Conservation (phyloP, 2,113 vertebrate genomes). For the Hypanus sabinus region DNA sequence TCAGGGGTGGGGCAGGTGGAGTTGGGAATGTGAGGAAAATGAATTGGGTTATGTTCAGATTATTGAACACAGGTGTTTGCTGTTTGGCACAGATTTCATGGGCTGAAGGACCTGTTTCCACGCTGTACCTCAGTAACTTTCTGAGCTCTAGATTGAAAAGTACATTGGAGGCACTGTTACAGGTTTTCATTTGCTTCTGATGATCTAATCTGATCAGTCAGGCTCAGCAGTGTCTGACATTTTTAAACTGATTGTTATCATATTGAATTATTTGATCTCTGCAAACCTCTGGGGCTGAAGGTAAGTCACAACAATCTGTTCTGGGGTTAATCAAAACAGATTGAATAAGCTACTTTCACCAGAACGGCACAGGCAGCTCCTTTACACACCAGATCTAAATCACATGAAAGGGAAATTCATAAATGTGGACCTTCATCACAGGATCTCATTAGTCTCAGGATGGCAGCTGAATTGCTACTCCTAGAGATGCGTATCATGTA, state of each 20-base stretch:
- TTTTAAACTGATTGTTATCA: conserved; percentile 32
- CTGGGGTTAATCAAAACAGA: conserved; percentile 30
- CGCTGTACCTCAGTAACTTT: too few species aligned
- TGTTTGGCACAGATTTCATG: too few species aligned
- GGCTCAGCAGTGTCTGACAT: background rate
- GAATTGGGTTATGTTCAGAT: too few species aligned
- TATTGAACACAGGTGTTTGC: too few species aligned
- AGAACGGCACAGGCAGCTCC: background rate
- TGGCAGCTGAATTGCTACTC: conserved; percentile 21
- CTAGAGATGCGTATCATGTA: background rate
- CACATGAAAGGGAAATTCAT: background rate
- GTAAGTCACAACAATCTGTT: conserved; percentile 27
- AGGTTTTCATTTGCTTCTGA: background rate
- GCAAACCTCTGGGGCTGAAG: conserved; percentile 30
- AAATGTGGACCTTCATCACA: background rate
- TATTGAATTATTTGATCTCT: conserved; percentile 17
- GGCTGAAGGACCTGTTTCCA: too few species aligned
- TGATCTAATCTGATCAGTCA: conserved; percentile 12
- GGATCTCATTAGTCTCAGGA: background rate
- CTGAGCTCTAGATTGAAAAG: background rate
- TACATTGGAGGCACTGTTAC: background rate
- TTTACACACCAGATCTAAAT: background rate
- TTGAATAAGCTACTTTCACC: conserved; percentile 20
- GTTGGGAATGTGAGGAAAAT: too few species aligned
- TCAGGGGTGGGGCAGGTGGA: background rate